Evolutionary conservation across 2,888 invertebrate species (phyloP).

Genomic region (Tenthredo scrophulariae): DNA sequence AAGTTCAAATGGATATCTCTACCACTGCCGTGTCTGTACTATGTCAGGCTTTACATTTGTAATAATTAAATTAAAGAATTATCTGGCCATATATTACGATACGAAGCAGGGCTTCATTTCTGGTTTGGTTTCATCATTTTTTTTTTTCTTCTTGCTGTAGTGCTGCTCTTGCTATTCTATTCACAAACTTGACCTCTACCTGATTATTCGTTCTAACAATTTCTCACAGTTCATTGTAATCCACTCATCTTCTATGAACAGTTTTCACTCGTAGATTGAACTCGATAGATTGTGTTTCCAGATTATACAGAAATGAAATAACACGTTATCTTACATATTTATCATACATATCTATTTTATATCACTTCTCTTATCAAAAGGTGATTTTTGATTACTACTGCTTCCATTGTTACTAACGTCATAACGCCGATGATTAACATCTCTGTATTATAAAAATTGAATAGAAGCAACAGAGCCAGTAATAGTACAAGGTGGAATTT

Average conservation of each 20-base stretch:
- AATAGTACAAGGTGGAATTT: constrained; percentile 68
- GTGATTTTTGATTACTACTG: constrained; percentile 5
- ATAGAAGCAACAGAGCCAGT: constrained; percentile 72
- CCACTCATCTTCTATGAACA: background rate
- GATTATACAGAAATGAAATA: background rate
- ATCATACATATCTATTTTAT: constrained; percentile 12
- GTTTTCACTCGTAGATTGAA: background rate
- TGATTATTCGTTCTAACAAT: background rate
- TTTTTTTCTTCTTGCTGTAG: constrained; percentile 9
- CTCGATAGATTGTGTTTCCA: background rate
- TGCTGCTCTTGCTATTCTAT: constrained; percentile 39
- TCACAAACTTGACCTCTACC: constrained; percentile 41
- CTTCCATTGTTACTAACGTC: background rate
- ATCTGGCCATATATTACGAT: constrained; percentile 72
- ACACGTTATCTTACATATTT: background rate
- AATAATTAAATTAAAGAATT: constrained; percentile 72
- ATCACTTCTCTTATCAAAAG: background rate
- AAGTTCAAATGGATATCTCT: constrained; percentile 16
- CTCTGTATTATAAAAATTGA: constrained; percentile 48
- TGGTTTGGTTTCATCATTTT: constrained; percentile 56
- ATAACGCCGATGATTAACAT: background rate
- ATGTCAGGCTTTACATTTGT: constrained; percentile 64
- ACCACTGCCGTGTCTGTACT: constrained; percentile 2
- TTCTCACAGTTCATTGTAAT: background rate
- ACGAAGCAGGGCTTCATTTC: constrained; percentile 72